Evolutionary conservation across 2,888 invertebrate genomes (phyloP), one percentile per base, ranked within the genome.

Genomic region (Dione juno): DNA sequence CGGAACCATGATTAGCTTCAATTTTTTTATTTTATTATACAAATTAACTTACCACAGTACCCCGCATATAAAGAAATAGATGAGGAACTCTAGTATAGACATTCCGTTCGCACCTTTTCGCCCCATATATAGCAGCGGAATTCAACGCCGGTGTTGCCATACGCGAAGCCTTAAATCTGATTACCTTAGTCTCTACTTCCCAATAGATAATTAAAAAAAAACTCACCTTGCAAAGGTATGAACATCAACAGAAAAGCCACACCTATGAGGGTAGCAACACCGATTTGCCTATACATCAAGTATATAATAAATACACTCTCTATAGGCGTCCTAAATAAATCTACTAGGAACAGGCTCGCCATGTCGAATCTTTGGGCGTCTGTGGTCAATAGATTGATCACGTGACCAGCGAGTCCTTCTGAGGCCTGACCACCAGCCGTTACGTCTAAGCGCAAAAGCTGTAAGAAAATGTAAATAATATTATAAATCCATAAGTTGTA

Each of bases 351-450:
- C 64, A 97, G 90, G 21, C 96, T 94, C 10, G 96, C 96, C 88
- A 97, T 94, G 86, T 98, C 98, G 86, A 98, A 97, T 72, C 98
- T 90, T 76, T 95, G 96, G 0, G 98, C 97, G 86, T 98, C 98
- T 70, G 98, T 98, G 0, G 98, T 97, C 72, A 98, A 85, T 45
- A 98, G 86, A 88, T 97, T 96, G 64, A 97, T 66, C 95, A 97
- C 88, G 95, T 95, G 75, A 90, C 96, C 84, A 93, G 89, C 72
- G 94, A 96, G 69, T 88, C 95, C 91, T 94, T 96, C 87, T 86
- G 96, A 80, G 92, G 92, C 85, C 73, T 93, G 87, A 14, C 89
- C 88, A 1, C 89, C 90, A 0, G 96, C 95, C 0, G 94, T 94
- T 77, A 95, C 94, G 79, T 96, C 97, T 45, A 97, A 86, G 9